Conservation (phyloP, 2,113 vertebrate genomes). For the Gallinago undulata region DNA sequence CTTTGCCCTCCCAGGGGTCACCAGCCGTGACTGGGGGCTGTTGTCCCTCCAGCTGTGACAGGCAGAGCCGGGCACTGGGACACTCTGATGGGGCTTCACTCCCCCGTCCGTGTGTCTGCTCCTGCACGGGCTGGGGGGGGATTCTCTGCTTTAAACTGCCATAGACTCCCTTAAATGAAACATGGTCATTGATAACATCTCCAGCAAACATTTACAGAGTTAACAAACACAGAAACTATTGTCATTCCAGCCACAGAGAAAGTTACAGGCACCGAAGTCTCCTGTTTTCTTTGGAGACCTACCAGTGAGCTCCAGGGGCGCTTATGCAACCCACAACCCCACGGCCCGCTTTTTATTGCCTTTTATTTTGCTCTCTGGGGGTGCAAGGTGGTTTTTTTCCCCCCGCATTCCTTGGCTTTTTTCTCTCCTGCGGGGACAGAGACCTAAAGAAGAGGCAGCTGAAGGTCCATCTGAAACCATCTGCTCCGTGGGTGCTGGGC, state of each 20-base stretch:
- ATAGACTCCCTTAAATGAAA: background rate
- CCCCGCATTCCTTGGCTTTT: background rate
- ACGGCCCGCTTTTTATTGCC: background rate
- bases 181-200: background rate
- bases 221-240: background rate
- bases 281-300: constrained; percentile 44
- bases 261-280: background rate
- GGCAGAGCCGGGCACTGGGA: background rate
- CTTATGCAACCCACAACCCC: constrained; percentile 15
- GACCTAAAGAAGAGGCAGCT: background rate
- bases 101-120: background rate
- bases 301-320: constrained; percentile 10
- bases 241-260: background rate
- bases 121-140: background rate
- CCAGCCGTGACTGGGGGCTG: accelerated
- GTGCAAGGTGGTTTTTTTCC: background rate
- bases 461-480: background rate
- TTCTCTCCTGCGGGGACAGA: background rate
- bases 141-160: background rate
- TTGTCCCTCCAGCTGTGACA: background rate
- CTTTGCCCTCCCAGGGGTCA: background rate
- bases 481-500: background rate
- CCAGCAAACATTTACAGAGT: constrained; percentile 9
- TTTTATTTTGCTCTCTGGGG: too few relatives aligned
- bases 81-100: background rate